phyloP scores from a whole-genome alignment of 1,140 invertebrate genomes.

The Holcopasites calliopsidis region DNA sequence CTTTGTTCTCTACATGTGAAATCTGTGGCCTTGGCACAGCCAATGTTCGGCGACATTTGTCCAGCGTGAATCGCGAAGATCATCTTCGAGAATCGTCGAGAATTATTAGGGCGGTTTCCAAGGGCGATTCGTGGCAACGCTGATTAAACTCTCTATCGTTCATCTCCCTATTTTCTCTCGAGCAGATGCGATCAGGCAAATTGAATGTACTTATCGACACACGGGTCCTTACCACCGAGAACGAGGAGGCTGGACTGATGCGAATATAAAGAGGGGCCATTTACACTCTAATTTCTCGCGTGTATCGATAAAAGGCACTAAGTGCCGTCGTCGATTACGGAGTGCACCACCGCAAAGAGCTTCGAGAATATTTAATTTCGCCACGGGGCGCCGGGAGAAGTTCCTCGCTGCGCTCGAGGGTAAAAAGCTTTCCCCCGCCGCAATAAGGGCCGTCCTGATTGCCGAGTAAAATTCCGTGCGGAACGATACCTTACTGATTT shows the following conservation, averaged over 20 bases:
- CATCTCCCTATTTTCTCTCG: not conserved
- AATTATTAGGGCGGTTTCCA: no score
- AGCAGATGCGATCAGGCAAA: slow-evolving; percentile 43
- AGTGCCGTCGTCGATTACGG: slow-evolving; percentile 54
- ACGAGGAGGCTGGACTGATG: slow-evolving; percentile 22
- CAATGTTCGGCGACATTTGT: slow-evolving; percentile 12
- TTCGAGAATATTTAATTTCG: slow-evolving; percentile 62
- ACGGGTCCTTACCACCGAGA: not conserved
- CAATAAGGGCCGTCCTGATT: slow-evolving; percentile 8
- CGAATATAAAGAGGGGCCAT: slow-evolving; percentile 65
- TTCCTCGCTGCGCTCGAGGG: slow-evolving; percentile 9
- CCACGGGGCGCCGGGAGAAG: slow-evolving; percentile 38
- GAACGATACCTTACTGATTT: slow-evolving; percentile 13
- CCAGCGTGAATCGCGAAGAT: not conserved
- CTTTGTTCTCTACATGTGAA: slow-evolving; percentile 32
- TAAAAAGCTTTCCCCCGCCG: slow-evolving; percentile 28
- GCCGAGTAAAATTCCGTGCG: slow-evolving; percentile 16
- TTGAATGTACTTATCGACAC: slow-evolving; percentile 48
- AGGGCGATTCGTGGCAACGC: no score
- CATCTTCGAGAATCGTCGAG: not conserved
- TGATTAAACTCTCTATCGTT: slow-evolving; percentile 9
- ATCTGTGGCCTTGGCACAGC: slow-evolving; percentile 8
- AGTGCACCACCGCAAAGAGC: slow-evolving; percentile 54
- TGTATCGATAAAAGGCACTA: slow-evolving; percentile 58
- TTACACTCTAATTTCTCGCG: slow-evolving; percentile 55